A percentile compares a stretch with the other conserved stretches of the same genome.
Evolutionary conservation across 2,113 vertebrate genomes (phyloP).

Genomic region (Odocoileus hemionus): DNA sequence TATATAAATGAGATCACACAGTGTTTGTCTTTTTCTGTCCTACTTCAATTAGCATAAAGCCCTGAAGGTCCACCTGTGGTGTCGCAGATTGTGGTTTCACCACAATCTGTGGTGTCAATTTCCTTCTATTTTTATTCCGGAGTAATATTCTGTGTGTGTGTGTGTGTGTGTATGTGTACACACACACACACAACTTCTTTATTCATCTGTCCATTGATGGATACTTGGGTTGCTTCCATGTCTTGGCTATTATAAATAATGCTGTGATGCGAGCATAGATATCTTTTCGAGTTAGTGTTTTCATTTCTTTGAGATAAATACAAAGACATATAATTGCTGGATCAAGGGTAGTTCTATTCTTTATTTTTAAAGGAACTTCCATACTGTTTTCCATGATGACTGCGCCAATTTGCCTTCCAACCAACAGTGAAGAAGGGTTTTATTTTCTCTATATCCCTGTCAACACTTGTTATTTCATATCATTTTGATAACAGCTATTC

Average conservation of each 20-base stretch:
- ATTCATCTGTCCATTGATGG: background rate
- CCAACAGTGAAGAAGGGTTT: background rate
- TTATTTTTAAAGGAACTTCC: background rate
- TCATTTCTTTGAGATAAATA: background rate
- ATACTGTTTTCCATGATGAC: background rate
- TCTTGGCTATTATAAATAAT: background rate
- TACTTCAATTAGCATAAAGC: background rate
- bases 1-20: background rate
- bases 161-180: fast-evolving
- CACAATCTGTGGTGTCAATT: background rate
- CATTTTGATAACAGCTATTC: background rate
- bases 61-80: background rate
- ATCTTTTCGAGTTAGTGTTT: background rate
- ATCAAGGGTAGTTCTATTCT: background rate
- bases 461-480: background rate
- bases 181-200: background rate
- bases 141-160: background rate
- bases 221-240: background rate
- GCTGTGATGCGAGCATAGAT: background rate
- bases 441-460: background rate
- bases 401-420: background rate
- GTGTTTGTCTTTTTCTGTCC: background rate
- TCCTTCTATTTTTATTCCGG: background rate
- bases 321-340: background rate
- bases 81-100: background rate